A percentile compares a stretch with the other conserved stretches of the same genome.
Conservation (phyloP, 2,797 vertebrate species). For the Sebastes jordani region DNA sequence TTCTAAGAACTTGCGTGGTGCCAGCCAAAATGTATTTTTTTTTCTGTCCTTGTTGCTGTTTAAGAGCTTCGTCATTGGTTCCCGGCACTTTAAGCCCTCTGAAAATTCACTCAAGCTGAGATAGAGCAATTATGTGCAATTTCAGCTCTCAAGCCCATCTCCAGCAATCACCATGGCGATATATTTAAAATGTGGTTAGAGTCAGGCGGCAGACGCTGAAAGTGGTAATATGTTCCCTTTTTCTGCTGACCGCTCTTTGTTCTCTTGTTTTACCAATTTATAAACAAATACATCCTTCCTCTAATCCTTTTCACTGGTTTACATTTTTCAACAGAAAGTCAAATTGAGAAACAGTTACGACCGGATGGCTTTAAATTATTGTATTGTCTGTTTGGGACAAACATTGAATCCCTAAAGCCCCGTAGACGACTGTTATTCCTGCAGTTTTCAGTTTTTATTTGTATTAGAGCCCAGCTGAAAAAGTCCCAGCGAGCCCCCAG, state of each 20-base stretch:
- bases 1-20: slow-evolving; percentile 33
- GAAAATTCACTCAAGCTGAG: slow-evolving; percentile 74
- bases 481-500: slow-evolving; percentile 55
- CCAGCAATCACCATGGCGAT: slow-evolving; percentile 82
- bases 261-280: slow-evolving; percentile 35
- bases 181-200: slow-evolving; percentile 78
- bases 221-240: slow-evolving; percentile 43
- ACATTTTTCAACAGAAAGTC: slow-evolving; percentile 15
- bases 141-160: slow-evolving; percentile 81
- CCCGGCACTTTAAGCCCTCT: slow-evolving; percentile 65
- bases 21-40: slow-evolving; percentile 39
- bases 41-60: slow-evolving; percentile 49
- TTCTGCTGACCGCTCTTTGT: slow-evolving; percentile 47
- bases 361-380: slow-evolving; percentile 30
- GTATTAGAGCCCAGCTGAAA: slow-evolving; percentile 53
- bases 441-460: slow-evolving; percentile 40
- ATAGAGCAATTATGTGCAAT: slow-evolving; percentile 82
- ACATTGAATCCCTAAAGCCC: slow-evolving; percentile 30
- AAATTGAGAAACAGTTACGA: slow-evolving; percentile 28
- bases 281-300: slow-evolving; percentile 44
- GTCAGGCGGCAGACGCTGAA: slow-evolving; percentile 55
- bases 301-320: slow-evolving; percentile 22
- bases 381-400: slow-evolving; percentile 45
- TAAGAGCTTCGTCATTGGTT: slow-evolving; percentile 66
- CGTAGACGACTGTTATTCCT: slow-evolving; percentile 29